Base-by-base conservation (phyloP, 2,113 vertebrate genomes). In the Caracal caracal region DNA sequence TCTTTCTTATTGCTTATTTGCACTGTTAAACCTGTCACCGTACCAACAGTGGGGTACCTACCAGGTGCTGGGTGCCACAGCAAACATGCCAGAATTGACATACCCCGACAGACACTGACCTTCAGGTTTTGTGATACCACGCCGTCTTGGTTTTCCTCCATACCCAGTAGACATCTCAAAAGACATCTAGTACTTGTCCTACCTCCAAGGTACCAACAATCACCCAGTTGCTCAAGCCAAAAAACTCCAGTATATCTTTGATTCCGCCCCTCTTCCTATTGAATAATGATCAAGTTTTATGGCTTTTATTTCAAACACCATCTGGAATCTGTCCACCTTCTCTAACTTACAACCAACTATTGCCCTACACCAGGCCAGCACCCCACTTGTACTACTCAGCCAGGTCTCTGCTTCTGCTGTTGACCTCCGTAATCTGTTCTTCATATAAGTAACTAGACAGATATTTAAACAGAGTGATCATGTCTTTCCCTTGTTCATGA, bases 1-100 rank as follows among this genome's bases (percentile, higher is more conserved):
- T 68, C 5, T 65, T 90, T 87, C 53, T 43, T 78, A 59, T 28
- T 6, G 5, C 30, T 80, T 87, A 53, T 78, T 40, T 83, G 10
- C 35, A 68, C 24, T 84, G 49, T 6, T 56, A 51, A 59, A 61
- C 19, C 63, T 70, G 51, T 82, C 65, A 20, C 12, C 20, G 78
- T 89, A 5, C 6, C 28, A 84, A 26, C 24, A 28, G n/a, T 20
- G 3, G 19, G 71, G 2, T 51, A 66, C 43, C 73, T 66, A 3
- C 20, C 22, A 61, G 22, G 24, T 37, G 0, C 9, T 20, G 51
- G 20, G 5, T 1, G 26, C 28, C 19, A 10, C 1, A 47, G 7
- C 4, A 56, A 3, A 35, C 40, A 78, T 1, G 0, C 2, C 3
- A 12, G 30, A 30, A 6, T 28, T 43, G n/a, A 70, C 43, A 43